Percentiles rank a stretch among this genome's conserved stretches.
These are phyloP conservation scores for Salarias fasciatus DNA, from an alignment of 2,797 vertebrate genomes.

Conservation along the genomic window DNA sequence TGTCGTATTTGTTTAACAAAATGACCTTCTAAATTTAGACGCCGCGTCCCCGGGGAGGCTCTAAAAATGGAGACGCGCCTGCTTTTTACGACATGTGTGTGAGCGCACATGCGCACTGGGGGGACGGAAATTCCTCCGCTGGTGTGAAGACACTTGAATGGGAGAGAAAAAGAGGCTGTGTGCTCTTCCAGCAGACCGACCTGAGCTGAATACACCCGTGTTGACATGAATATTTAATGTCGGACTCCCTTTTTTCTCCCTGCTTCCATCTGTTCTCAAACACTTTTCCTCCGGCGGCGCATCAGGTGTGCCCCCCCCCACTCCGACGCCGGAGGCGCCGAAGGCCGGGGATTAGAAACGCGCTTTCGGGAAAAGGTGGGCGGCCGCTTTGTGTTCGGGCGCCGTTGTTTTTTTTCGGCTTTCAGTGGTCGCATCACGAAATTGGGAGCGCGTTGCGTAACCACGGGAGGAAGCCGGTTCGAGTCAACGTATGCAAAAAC, in stretches of 20 bases:
- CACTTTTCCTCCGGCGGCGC: neutral
- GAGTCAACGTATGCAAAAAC: too few relatives aligned
- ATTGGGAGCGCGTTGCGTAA: conserved; percentile 28
- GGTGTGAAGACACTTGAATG: conserved; percentile 1
- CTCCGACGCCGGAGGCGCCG: too few relatives aligned
- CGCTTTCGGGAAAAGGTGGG: conserved; percentile 9
- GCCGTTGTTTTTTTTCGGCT: too few relatives aligned
- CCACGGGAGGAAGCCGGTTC: conserved; percentile 4
- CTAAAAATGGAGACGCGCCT: conserved; percentile 60
- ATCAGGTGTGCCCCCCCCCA: neutral
- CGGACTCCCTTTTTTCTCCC: neutral
- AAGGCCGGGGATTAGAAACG: conserved; percentile 3
- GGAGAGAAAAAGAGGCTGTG: too few relatives aligned
- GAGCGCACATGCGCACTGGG: conserved; percentile 2
- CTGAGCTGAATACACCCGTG: neutral
- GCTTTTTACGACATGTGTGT: conserved; percentile 28
- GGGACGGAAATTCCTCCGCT: conserved; percentile 40
- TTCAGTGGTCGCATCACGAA: neutral
- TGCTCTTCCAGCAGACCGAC: neutral
- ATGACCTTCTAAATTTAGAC: conserved; percentile 70
- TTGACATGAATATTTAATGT: conserved; percentile 13
- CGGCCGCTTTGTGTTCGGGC: neutral
- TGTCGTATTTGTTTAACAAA: conserved; percentile 73
- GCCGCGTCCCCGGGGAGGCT: conserved; percentile 35
- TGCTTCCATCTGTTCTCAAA: neutral